Base-by-base conservation (phyloP, 2,888 invertebrate species). In the Acanthosepion pharaonis region DNA sequence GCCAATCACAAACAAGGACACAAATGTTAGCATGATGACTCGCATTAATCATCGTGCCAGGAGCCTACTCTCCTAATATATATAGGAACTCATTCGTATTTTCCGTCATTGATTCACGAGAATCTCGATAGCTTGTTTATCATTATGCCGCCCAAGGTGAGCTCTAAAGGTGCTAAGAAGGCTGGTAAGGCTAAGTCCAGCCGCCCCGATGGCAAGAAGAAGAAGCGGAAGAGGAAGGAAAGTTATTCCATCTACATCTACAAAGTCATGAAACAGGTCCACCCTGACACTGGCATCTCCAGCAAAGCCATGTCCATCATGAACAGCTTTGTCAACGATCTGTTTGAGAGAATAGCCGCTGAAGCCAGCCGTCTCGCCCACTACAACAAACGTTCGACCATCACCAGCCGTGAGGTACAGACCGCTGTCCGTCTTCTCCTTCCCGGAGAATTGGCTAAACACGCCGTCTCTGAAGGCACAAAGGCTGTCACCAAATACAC, bases 391-490 rank as follows among this genome's bases (percentile, higher is more conserved):
- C 94, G 95, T 33, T 95, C 95, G 53, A 96, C 96, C 95, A 98
- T 98, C 96, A 98, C 98, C 0, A 98, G 98, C 95, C 97, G 98
- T 94, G 98, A 98, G 95, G 98, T 98, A 25, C 98, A 98, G 96
- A 98, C 98, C 0, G 98, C 98, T 0, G 98, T 98, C 0, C 98
- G 98, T 92, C 97, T 98, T 0, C 96, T 98, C 0, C 97, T 98
- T 8, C 98, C 98, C 0, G 98, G 98, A 15, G 98, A 98, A 96
- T 97, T 98, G 95, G 98, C 98, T 0, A 98, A 98, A 95, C 98
- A 98, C 97, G 98, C 98, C 0, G 98, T 96, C 78, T 95, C 95
- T 91, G 96, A 96, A 94, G 96, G 96, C 92, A 96, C 96, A 94
- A 96, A 96, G 95, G 96, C 98, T 23, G 96, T 96, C 55, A 96